A percentile compares a stretch with the other conserved stretches of the same genome.
These are phyloP conservation scores for Sternotherus odoratus DNA, from an alignment of 2,797 vertebrate species.

Conservation along the genomic window DNA sequence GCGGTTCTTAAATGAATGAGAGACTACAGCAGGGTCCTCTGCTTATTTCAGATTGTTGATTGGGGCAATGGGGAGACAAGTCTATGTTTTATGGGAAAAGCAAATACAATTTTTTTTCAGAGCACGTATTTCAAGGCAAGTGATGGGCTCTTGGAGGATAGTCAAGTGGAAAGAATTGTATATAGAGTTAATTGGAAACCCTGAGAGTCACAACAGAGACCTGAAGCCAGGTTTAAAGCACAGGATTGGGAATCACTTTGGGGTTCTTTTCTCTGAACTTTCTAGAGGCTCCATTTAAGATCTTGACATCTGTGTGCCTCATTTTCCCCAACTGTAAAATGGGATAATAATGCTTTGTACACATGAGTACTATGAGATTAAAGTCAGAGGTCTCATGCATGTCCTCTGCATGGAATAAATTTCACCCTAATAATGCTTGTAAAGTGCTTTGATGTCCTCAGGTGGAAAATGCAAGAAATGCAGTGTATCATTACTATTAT, in stretches of 20 bases:
- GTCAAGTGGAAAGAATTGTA: conserved; percentile 32
- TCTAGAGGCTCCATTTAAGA: not conserved
- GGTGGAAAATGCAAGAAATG: not conserved
- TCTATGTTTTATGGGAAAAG: not conserved
- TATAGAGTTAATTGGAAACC: conserved; percentile 18
- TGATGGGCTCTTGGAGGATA: conserved; percentile 38
- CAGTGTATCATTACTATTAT: not conserved
- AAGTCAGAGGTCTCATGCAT: not conserved
- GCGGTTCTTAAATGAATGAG: not conserved
- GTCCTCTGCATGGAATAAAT: not conserved
- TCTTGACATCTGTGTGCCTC: not conserved
- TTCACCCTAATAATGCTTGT: not conserved
- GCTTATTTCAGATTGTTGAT: not conserved
- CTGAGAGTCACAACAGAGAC: not conserved
- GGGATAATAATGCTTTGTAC: not conserved
- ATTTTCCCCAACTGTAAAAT: conserved; percentile 6
- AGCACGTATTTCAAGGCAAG: conserved; percentile 36
- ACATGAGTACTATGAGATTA: not conserved
- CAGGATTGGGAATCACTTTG: not conserved
- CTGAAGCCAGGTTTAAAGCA: conserved; percentile 7
- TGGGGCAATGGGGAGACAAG: not conserved
- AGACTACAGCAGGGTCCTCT: not conserved
- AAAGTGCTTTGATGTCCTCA: not conserved
- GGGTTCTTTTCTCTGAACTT: not conserved
- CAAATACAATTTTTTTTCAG: conserved; percentile 1